A percentile compares a stretch with the other conserved stretches of the same genome.
Conservation (phyloP, 2,888 invertebrate species). For the Agrochola litura region DNA sequence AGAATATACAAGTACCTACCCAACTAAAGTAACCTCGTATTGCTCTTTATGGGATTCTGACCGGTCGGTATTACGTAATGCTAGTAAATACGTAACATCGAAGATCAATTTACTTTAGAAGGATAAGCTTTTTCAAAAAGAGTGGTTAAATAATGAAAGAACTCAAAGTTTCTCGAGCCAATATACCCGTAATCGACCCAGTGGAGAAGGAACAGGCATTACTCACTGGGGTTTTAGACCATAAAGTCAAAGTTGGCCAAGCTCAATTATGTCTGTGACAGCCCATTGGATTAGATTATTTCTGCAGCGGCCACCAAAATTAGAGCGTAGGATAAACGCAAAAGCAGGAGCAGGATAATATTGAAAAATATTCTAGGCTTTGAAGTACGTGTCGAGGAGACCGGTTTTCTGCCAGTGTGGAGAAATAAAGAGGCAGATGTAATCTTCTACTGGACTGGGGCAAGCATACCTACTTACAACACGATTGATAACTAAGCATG, state of each 20-base stretch:
- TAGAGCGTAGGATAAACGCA: neutral
- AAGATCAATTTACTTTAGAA: conserved; percentile 34
- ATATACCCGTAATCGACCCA: conserved; percentile 3
- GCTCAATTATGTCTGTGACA: neutral
- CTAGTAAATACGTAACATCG: conserved; percentile 24
- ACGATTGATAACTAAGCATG: neutral
- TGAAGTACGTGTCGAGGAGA: neutral
- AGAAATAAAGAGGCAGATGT: neutral
- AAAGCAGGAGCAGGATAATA: neutral
- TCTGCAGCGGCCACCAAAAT: neutral
- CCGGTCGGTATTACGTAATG: conserved; percentile 15
- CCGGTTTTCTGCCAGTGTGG: neutral
- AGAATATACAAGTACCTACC: conserved; percentile 46
- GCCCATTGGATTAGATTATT: neutral
- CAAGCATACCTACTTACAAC: neutral
- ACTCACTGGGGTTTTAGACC: neutral
- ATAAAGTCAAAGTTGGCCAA: conserved; percentile 3
- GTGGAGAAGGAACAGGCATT: neutral
- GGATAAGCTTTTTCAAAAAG: conserved; percentile 22
- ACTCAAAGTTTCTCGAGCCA: conserved; percentile 1
- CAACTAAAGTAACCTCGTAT: conserved; percentile 32
- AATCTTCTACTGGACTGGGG: neutral
- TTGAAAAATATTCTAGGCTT: neutral
- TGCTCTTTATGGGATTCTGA: conserved; percentile 20
- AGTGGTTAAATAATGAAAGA: conserved; percentile 21